A percentile compares a stretch with the other conserved stretches of the same genome.
Conservation (phyloP, 2,888 invertebrate genomes). For the Drosophila paranaensis region DNA sequence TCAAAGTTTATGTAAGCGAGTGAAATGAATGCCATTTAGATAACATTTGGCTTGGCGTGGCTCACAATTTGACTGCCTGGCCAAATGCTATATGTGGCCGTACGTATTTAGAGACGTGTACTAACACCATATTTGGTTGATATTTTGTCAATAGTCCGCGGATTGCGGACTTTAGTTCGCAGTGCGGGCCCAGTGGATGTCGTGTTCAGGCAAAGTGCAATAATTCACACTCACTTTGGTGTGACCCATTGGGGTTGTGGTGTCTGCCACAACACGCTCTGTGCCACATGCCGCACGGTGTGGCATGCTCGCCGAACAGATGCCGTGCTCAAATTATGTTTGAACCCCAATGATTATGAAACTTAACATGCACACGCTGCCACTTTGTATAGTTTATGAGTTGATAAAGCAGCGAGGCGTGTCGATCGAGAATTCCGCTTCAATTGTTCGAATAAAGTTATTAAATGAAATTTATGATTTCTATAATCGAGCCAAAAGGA, state of each 20-base stretch:
- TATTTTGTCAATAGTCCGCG: slow-evolving; percentile 58
- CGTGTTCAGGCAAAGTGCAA: slow-evolving; percentile 76
- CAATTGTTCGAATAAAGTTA: slow-evolving; percentile 66
- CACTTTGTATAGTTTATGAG: slow-evolving; percentile 67
- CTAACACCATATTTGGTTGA: slow-evolving; percentile 56
- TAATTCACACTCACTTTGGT: slow-evolving; percentile 79
- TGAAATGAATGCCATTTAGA: slow-evolving; percentile 76
- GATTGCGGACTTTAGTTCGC: neutral
- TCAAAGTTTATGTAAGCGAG: slow-evolving; percentile 64
- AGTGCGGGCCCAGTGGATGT: slow-evolving; percentile 47
- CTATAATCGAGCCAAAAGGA: slow-evolving; percentile 34
- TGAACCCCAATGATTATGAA: slow-evolving; percentile 63
- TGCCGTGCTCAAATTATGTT: slow-evolving; percentile 49
- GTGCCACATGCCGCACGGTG: slow-evolving; percentile 61
- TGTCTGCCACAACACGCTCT: slow-evolving; percentile 55
- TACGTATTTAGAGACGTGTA: slow-evolving; percentile 24
- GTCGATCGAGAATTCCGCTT: slow-evolving; percentile 35
- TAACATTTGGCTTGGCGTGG: slow-evolving; percentile 62
- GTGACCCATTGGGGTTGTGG: slow-evolving; percentile 63
- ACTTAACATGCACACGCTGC: slow-evolving; percentile 68
- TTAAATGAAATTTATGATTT: slow-evolving; percentile 70
- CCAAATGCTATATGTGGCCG: slow-evolving; percentile 26
- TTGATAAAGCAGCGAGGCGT: slow-evolving; percentile 54
- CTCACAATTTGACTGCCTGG: slow-evolving; percentile 34
- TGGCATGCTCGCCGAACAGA: slow-evolving; percentile 32